Evolutionary conservation across 2,888 invertebrate species (phyloP), one percentile per base, ranked within the genome.

Genomic region (Junonia oenone): DNA sequence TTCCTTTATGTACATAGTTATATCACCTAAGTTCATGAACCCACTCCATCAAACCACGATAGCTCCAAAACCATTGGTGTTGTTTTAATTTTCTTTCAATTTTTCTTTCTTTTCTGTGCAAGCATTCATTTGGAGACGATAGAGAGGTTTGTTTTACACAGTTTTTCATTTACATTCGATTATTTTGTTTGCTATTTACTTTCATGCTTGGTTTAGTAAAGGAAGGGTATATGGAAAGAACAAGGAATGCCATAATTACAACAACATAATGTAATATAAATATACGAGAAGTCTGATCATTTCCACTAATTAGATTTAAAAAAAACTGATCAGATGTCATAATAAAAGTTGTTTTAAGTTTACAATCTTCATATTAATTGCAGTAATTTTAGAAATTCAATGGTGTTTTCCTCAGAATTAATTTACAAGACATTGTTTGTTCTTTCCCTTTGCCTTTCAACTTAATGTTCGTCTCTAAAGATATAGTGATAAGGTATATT

Each of bases 61-160:
- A 55, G 19, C 49, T 29, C 50, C 55, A 33, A 51, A 38, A 26
- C 9, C 56, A 55, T 51, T 35, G 55, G 57, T 55, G 40, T 63
- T 45, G 51, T 57, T 49, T 62, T 64, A 49, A 53, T 72, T 78
- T 67, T 63, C 63, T 81, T 81, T 68, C 63, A 64, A n/a, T n/a
- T 62, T 68, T 68, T 66, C 45, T 73, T 79, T 80, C 63, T 66
- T 85, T 83, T 79, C 74, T 82, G 75, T 81, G 78, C 89, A 90
- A 91, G 91, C 91, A 91, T 87, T 87, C 91, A 65, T 92, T 90
- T 78, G 92, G 92, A 79, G 90, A 91, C 73, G 92, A 92, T 83
- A 85, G 86, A 71, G 91, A 92, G 91, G 92, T 92, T 88, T 79
- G 91, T 91, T 71, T 63, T 61, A 61, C 63, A 64, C 66, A 53